Base-by-base conservation (phyloP, 2,113 vertebrate genomes). In the Microcebus ravelobensis region DNA sequence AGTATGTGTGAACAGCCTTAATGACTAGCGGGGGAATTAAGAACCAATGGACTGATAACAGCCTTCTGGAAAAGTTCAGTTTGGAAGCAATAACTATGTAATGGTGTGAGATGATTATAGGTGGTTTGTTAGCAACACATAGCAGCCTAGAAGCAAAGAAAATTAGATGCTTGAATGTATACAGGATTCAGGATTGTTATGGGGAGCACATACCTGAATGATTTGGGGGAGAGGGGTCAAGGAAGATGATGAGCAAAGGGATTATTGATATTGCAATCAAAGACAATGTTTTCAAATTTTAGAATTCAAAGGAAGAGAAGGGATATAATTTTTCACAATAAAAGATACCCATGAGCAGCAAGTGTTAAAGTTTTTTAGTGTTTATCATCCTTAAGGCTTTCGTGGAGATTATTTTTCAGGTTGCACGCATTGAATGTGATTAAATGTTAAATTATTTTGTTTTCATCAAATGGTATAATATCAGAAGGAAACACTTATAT, bases 401-500 rank as follows among this genome's bases (percentile, higher is more conserved):
- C 65, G 17, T 84, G 39, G 25, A 50, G 55, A 76, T 71, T 96
- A 27, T 91, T 95, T 92, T 91, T 85, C 21, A 95, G 52, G 23
- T 81, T 91, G 36, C 21, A 82, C 85, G 85, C 71, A 39, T 18
- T 88, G 31, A 96, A 36, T 36, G 7, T 92, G 77, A 83, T 88
- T 83, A 84, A 80, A 80, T 82, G 61, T 68, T 95, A 52, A 96
- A 85, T 91, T 90, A 80, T 96, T 98, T 98, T 97, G 82, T 96
- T 97, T 98, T 94, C 95, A 96, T 93, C 76, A 96, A 96, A 97
- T 85, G 55, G 92, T 93, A 80, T 92, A 95, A 2, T 98, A 98
- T 98, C 98, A 98, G 97, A 97, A 98, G 98, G 98, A 98, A 98
- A 98, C 98, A 97, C 90, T 98, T 98, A 92, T 61, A 97, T 95